phyloP scores from a whole-genome alignment of 2,797 vertebrate species.

The Danio tinwini region DNA sequence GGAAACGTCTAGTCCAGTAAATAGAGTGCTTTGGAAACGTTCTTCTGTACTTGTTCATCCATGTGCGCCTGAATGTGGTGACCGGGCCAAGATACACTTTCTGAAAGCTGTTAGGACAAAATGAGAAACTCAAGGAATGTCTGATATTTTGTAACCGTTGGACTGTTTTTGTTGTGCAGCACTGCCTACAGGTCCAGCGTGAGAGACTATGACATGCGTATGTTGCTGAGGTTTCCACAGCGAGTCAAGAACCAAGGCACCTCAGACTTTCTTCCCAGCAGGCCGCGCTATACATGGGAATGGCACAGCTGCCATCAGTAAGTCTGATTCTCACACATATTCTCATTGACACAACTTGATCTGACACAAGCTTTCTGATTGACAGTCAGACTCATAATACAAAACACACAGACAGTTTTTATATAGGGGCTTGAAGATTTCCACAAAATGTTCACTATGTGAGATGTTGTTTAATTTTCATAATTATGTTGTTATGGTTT shows the following conservation, averaged over 20 bases:
- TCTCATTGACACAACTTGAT: no score
- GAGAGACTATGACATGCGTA: slow-evolving; percentile 93
- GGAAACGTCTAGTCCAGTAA: slow-evolving; percentile 59
- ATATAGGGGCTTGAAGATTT: no score
- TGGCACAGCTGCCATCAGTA: slow-evolving; percentile 99
- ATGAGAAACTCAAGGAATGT: slow-evolving; percentile 31
- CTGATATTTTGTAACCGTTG: slow-evolving; percentile 41
- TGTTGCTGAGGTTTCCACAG: slow-evolving; percentile 95
- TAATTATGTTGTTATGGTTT: no score
- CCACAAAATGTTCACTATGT: no score
- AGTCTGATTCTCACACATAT: slow-evolving; percentile 70
- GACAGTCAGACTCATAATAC: no score
- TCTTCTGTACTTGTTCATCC: slow-evolving; percentile 32
- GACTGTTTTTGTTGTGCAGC: slow-evolving; percentile 72
- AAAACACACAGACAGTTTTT: no score
- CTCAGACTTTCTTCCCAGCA: slow-evolving; percentile 93
- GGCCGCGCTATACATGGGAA: slow-evolving; percentile 97
- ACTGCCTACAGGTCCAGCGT: slow-evolving; percentile 85
- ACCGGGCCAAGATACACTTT: slow-evolving; percentile 31
- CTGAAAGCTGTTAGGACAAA: slow-evolving; percentile 18
- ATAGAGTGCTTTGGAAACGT: background rate
- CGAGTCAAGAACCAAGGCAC: slow-evolving; percentile 98
- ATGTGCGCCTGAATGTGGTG: slow-evolving; percentile 22
- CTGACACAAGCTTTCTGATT: no score
- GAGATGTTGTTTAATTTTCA: no score